Evolutionary conservation across 2,888 invertebrate species (phyloP), one percentile per base, ranked within the genome.

Genomic region (Tiphia femorata): DNA sequence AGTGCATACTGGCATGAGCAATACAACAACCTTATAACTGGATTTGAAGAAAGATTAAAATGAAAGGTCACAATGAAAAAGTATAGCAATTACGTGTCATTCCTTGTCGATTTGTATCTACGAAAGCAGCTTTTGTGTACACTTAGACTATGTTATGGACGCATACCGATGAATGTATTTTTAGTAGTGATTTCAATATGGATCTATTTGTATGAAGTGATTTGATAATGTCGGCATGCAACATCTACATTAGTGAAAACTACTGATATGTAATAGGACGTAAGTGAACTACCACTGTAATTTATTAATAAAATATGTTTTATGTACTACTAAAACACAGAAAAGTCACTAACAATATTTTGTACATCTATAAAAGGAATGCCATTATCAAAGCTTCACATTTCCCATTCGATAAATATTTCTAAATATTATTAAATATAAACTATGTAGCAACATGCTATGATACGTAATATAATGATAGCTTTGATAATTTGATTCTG

Each of bases 401-500:
- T 51, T 5, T n/a, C 7, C 10, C 5, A 25, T 33, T 16, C 19
- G 20, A 35, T 40, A 2, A 20, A 40, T 21, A 20, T 1, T 20
- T 5, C 21, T 5, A 20, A 10, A 17, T 17, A 40, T 25, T 25
- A 6, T 25, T 25, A 14, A 38, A 19, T 17, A 33, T n/a, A n/a
- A 19, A 38, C 23, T 23, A 21, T 20, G 21, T n/a, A 40, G 1
- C 12, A 20, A 40, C 3, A 40, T 40, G 16, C n/a, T 23, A 27
- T 8, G 2, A 43, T 17, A 23, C 25, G 5, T 25, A 21, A 46
- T 6, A 35, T 29, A 23, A 30, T 23, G 19, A 7, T 14, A 43
- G 5, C 23, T 54, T 10, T 38, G 35, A 8, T 27, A 62, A 49
- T 50, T 49, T 54, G 33, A 37, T 25, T 50, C n/a, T 48, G 27